These are phyloP conservation scores for Acanthurus lineatus DNA, from an alignment of 2,797 vertebrate genomes.

Conservation along the genomic window DNA sequence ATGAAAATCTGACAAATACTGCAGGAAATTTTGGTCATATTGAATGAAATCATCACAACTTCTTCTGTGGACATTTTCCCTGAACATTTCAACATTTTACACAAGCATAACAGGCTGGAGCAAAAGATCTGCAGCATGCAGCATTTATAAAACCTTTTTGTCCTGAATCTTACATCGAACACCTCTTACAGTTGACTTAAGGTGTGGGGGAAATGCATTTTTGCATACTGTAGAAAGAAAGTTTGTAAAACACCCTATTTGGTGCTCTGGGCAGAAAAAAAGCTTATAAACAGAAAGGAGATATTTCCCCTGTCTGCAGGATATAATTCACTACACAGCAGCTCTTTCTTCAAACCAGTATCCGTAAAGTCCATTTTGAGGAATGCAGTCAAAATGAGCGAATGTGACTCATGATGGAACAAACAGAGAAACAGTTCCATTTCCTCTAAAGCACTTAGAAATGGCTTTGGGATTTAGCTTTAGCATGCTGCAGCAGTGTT, in stretches of 20 bases:
- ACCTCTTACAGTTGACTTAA: slow-evolving; percentile 57
- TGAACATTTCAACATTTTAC: slow-evolving; percentile 52
- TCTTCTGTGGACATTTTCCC: slow-evolving; percentile 69
- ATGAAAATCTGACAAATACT: slow-evolving; percentile 34
- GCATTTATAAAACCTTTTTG: background rate
- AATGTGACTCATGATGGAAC: background rate
- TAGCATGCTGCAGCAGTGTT: slow-evolving; percentile 20
- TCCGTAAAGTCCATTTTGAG: background rate
- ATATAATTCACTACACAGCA: background rate
- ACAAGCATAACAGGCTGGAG: slow-evolving; percentile 36
- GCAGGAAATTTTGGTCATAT: slow-evolving; percentile 23
- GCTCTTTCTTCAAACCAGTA: slow-evolving; percentile 1
- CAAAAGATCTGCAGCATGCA: slow-evolving; percentile 15
- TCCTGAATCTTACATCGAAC: slow-evolving; percentile 39
- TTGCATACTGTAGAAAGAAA: slow-evolving; percentile 30
- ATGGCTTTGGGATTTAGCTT: slow-evolving; percentile 37
- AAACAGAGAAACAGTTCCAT: background rate
- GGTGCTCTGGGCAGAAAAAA: slow-evolving; percentile 5
- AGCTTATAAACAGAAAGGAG: slow-evolving; percentile 14
- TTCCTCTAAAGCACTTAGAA: slow-evolving; percentile 3
- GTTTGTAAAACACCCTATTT: slow-evolving; percentile 34
- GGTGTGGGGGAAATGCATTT: slow-evolving; percentile 71
- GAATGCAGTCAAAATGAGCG: slow-evolving; percentile 4
- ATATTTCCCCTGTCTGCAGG: slow-evolving; percentile 13
- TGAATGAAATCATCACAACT: slow-evolving; percentile 42